Evolutionary conservation across 1,140 invertebrate species (phyloP).

Genomic region (Physella acuta): DNA sequence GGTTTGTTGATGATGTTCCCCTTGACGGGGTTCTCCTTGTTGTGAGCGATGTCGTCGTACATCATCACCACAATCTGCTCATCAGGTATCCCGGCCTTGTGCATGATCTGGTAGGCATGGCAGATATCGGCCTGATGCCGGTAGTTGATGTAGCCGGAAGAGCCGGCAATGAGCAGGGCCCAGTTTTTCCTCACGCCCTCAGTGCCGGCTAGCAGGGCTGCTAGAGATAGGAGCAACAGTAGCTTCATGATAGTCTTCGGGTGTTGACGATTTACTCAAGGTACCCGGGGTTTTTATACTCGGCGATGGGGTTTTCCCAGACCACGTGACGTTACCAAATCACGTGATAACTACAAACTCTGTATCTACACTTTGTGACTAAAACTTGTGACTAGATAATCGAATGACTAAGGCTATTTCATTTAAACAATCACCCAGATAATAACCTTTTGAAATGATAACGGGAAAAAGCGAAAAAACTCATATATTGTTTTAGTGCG

Average conservation of each 20-base stretch:
- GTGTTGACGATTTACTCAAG: too few relatives aligned
- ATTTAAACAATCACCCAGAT: too few relatives aligned
- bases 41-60: slow-evolving; percentile 69
- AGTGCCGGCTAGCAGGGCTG: not conserved
- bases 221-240: not conserved
- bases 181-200: slow-evolving; percentile 59
- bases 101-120: slow-evolving; percentile 68
- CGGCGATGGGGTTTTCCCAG: too few relatives aligned
- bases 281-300: too few relatives aligned
- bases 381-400: too few relatives aligned
- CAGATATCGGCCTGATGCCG: slow-evolving; percentile 69
- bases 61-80: slow-evolving; percentile 69
- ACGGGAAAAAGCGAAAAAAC: too few relatives aligned
- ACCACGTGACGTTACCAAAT: too few relatives aligned
- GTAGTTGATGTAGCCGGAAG: slow-evolving; percentile 66
- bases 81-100: slow-evolving; percentile 65
- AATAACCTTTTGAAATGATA: too few relatives aligned
- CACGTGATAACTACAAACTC: too few relatives aligned
- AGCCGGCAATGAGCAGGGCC: slow-evolving; percentile 68
- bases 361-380: too few relatives aligned
- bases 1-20: slow-evolving; percentile 68
- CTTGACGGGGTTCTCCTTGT: slow-evolving; percentile 64
- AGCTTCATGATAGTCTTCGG: slow-evolving; percentile 7
- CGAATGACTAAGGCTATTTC: too few relatives aligned
- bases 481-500: too few relatives aligned